A percentile compares a stretch with the other conserved stretches of the same genome.
These are phyloP conservation scores for Arion vulgaris DNA, from an alignment of 1,140 invertebrate species.

Conservation along the genomic window DNA sequence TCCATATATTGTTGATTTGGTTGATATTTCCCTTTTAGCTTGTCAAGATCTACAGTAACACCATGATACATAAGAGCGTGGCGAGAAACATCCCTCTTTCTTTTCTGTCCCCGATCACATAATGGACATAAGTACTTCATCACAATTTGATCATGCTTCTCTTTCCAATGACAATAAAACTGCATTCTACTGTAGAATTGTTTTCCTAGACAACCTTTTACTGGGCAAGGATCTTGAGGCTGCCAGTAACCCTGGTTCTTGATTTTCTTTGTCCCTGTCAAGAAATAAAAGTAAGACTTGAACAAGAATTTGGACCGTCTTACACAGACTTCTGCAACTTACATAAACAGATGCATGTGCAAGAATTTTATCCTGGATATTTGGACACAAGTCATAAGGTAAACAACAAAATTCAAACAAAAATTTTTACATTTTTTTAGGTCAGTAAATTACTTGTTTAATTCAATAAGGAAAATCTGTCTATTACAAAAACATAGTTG, in stretches of 20 bases:
- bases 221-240: constrained; percentile 20
- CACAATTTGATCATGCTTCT: constrained; percentile 9
- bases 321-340: too few relatives aligned
- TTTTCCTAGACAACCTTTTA: not conserved
- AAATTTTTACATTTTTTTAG: too few relatives aligned
- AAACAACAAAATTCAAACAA: too few relatives aligned
- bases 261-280: constrained; percentile 2
- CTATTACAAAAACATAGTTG: too few relatives aligned
- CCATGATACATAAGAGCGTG: constrained; percentile 5
- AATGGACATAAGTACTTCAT: not conserved
- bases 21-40: not conserved
- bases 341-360: too few relatives aligned
- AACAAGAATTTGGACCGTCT: not conserved
- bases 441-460: too few relatives aligned
- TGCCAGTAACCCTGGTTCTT: not conserved
- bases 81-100: constrained; percentile 16
- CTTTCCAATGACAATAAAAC: constrained; percentile 1
- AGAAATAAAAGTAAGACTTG: constrained; percentile 3
- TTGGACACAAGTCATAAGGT: too few relatives aligned
- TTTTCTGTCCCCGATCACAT: constrained; percentile 4
- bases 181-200: constrained; percentile 6
- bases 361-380: too few relatives aligned
- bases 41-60: not conserved
- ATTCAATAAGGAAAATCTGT: too few relatives aligned
- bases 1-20: constrained; percentile 5